Base-by-base conservation (phyloP, 2,797 vertebrate species). In the Sebastes melanostomus region DNA sequence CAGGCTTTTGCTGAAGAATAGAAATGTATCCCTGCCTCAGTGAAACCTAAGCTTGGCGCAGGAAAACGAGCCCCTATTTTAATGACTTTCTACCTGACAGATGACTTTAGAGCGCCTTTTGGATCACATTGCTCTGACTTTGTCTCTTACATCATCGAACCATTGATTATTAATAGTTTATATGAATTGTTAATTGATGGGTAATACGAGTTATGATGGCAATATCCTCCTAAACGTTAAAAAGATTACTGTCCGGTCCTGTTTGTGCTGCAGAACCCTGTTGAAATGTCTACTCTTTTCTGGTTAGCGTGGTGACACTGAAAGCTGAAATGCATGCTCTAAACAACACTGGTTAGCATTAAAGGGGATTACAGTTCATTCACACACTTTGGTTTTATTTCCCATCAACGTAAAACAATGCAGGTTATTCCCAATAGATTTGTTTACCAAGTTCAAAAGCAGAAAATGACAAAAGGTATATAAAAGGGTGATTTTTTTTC, bases 21-120 rank as follows among this genome's bases (percentile, higher is more conserved):
- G 93, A 95, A 95, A 95, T 93, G 91, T 93, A 94, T 95, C 93
- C 90, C 71, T 82, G 80, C 84, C 84, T 66, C 86, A 72, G 90
- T 94, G 94, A 95, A 95, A 96, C 94, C 87, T 80, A 85, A 95
- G 91, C 92, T 91, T 38, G 61, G 82, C 25, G 30, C 77, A 91
- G 94, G 93, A 95, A 95, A 95, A 93, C 78, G 89, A 95, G 93
- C 86, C 92, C 83, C 93, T 93, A 91, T 96, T 96, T 96, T 96
- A 94, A 95, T 93, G 92, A 93, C 94, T 95, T 96, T 96, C 94
- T 95, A 93, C 93, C 93, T 95, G 95, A 95, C 95, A 95, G 94
- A 96, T 96, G 95, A 96, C 95, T 96, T 95, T 94, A 94, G 94
- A 85, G 86, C 32, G 88, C 88, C 91, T 95, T 95, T 95, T 96